phyloP scores from a whole-genome alignment of 2,888 invertebrate species.

The Plusia festucae region DNA sequence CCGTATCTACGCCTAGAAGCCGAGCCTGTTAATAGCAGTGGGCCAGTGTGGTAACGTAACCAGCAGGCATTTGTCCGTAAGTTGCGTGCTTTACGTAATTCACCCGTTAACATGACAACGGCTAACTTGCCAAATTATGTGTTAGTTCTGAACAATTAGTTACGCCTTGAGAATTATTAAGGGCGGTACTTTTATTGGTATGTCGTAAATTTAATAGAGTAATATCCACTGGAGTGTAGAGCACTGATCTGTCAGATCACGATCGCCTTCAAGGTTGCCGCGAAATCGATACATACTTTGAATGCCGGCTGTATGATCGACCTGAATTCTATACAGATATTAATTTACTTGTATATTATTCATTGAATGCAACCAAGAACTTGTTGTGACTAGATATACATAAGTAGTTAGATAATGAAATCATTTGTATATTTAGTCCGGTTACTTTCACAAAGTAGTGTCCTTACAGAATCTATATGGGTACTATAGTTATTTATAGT shows the following conservation, averaged over 20 bases:
- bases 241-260: constrained; percentile 73
- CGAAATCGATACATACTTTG: constrained; percentile 78
- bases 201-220: constrained; percentile 70
- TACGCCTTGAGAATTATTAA: constrained; percentile 82
- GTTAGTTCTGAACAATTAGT: constrained; percentile 75
- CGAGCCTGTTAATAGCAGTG: constrained; percentile 68
- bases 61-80: constrained; percentile 68
- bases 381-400: constrained; percentile 40
- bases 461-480: constrained; percentile 60
- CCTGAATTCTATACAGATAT: constrained; percentile 70
- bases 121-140: constrained; percentile 70
- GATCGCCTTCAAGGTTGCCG: constrained; percentile 80
- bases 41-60: constrained; percentile 72
- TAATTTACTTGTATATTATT: constrained; percentile 62
- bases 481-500: constrained; percentile 52
- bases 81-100: constrained; percentile 81
- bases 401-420: constrained; percentile 60
- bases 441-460: constrained; percentile 67
- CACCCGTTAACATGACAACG: constrained; percentile 76
- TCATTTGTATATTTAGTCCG: constrained; percentile 57
- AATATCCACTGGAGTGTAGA: constrained; percentile 60
- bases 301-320: constrained; percentile 72
- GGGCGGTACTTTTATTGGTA: constrained; percentile 70
- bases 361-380: constrained; percentile 61
- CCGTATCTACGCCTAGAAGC: constrained; percentile 63